Conservation (phyloP, 2,113 vertebrate genomes). For the western clawed frog (Xenopus tropicalis) region UCB_Xtro_10.0 CM004450.2:88481501-88482000, state of each 20-base stretch:
- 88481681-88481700: slow-evolving; percentile 22
- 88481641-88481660: neutral
- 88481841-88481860: no score
- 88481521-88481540: slow-evolving; percentile 15
- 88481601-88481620: slow-evolving; percentile 30
- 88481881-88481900: no score
- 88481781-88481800: no score
- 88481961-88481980: no score
- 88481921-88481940: no score
- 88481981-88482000: no score
- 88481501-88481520: slow-evolving; percentile 22
- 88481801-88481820: no score
- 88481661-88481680: slow-evolving; percentile 7
- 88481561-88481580: slow-evolving; percentile 15
- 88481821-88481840: no score
- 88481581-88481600: slow-evolving; percentile 28
- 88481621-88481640: slow-evolving; percentile 28
- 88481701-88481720: neutral
- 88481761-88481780: no score
- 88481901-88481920: no score
- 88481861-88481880: no score
- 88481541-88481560: slow-evolving; percentile 8
- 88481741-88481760: neutral
- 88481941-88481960: no score
- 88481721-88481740: slow-evolving; percentile 7